These are phyloP conservation scores for Decapterus maruadsi DNA, from an alignment of 2,797 vertebrate genomes.

Conservation along the genomic window DNA sequence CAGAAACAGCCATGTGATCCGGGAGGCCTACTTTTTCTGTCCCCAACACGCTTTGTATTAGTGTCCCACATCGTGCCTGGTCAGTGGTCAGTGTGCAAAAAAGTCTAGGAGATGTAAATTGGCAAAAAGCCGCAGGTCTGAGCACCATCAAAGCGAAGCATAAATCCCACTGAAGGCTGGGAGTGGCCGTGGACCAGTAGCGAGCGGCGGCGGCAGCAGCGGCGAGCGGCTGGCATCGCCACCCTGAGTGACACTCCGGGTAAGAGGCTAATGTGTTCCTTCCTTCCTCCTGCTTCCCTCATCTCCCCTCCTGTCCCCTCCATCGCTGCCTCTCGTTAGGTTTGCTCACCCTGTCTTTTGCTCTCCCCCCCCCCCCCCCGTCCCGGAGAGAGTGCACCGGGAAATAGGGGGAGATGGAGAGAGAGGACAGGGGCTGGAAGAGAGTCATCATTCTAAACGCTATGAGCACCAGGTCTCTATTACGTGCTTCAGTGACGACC, in stretches of 20 bases:
- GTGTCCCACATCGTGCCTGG: constrained; percentile 21
- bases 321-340: constrained; percentile 33
- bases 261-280: constrained; percentile 72
- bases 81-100: constrained; percentile 9
- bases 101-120: constrained; percentile 33
- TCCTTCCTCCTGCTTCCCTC: constrained; percentile 51
- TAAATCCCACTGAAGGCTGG: constrained; percentile 59
- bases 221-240: constrained; percentile 50
- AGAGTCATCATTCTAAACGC: constrained; percentile 68
- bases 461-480: constrained; percentile 70
- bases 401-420: constrained; percentile 36
- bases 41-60: neutral
- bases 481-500: constrained; percentile 73
- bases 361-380: constrained; percentile 13
- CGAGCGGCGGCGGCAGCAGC: constrained; percentile 13
- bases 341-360: constrained; percentile 36
- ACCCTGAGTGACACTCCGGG: constrained; percentile 62
- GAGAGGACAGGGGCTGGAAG: constrained; percentile 32
- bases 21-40: neutral
- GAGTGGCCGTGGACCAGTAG: constrained; percentile 57
- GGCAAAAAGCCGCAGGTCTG: constrained; percentile 45
- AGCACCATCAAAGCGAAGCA: constrained; percentile 46
- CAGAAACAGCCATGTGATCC: neutral
- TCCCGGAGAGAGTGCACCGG: constrained; percentile 42
- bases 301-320: constrained; percentile 41